These are phyloP conservation scores for Gallinago jamesoni DNA, from an alignment of 2,113 vertebrate species.

Conservation along the genomic window DNA sequence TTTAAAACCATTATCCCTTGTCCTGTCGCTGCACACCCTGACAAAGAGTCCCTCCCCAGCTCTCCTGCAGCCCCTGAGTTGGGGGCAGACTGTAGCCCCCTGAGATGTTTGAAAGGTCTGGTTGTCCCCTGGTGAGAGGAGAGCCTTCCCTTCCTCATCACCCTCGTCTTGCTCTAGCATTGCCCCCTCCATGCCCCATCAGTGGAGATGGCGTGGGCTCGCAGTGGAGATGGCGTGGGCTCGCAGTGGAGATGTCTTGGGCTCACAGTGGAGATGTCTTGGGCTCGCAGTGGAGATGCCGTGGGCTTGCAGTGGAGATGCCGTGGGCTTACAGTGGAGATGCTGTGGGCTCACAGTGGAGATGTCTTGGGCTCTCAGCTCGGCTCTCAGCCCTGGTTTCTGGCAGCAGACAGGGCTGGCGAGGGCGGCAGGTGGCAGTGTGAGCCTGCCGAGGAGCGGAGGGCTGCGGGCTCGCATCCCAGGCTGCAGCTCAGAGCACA, in stretches of 20 bases:
- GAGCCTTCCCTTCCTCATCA: background rate
- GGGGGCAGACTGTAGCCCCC: background rate
- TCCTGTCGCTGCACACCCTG: background rate
- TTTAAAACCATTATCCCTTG: background rate
- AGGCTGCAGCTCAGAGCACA: background rate
- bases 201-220: accelerated
- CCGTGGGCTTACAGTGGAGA: accelerated
- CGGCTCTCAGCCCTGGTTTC: background rate
- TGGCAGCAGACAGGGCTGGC: accelerated
- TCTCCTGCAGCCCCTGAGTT: background rate
- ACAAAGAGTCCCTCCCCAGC: background rate
- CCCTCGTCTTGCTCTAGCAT: accelerated
- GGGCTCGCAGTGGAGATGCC: accelerated
- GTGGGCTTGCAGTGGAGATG: accelerated
- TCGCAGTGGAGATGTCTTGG: accelerated
- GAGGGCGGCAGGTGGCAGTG: constrained; percentile 31
- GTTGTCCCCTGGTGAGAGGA: background rate
- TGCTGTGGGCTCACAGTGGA: accelerated
- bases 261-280: accelerated
- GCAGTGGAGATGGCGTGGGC: accelerated
- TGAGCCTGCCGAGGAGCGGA: background rate
- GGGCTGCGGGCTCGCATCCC: too few relatives aligned
- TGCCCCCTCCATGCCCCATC: accelerated
- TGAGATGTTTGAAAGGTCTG: accelerated
- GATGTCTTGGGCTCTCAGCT: accelerated